Evolutionary conservation across 2,888 invertebrate species (phyloP).

Genomic region (Mythimna albipuncta): DNA sequence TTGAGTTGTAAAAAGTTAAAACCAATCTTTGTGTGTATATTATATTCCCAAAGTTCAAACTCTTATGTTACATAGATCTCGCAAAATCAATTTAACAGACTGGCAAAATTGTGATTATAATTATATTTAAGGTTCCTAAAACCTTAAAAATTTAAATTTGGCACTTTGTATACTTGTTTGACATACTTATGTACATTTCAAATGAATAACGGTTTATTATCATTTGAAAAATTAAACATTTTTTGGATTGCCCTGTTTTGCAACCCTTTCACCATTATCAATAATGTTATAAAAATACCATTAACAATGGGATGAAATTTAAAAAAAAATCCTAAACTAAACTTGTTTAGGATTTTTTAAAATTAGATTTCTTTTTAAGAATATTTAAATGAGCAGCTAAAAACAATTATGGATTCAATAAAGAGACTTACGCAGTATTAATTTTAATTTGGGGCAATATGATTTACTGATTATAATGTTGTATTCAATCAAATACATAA

Average conservation of each 20-base stretch:
- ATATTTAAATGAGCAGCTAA: neutral
- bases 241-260: too few relatives aligned
- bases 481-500: neutral
- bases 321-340: too few relatives aligned
- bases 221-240: neutral
- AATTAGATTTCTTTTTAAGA: too few relatives aligned
- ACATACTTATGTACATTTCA: neutral
- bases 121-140: too few relatives aligned
- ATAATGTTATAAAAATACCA: neutral
- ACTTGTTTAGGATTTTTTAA: too few relatives aligned
- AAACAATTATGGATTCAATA: constrained; percentile 3
- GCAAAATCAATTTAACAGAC: too few relatives aligned
- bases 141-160: neutral
- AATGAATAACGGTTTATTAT: neutral
- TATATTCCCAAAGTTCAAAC: too few relatives aligned
- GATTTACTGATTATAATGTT: neutral
- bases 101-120: too few relatives aligned
- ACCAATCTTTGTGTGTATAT: too few relatives aligned
- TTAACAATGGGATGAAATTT: neutral
- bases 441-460: neutral
- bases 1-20: too few relatives aligned
- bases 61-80: too few relatives aligned
- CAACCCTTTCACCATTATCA: neutral
- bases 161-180: neutral
- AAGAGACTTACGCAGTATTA: neutral